Conservation (phyloP, 2,797 vertebrate genomes). For the Melopsittacus undulatus region DNA sequence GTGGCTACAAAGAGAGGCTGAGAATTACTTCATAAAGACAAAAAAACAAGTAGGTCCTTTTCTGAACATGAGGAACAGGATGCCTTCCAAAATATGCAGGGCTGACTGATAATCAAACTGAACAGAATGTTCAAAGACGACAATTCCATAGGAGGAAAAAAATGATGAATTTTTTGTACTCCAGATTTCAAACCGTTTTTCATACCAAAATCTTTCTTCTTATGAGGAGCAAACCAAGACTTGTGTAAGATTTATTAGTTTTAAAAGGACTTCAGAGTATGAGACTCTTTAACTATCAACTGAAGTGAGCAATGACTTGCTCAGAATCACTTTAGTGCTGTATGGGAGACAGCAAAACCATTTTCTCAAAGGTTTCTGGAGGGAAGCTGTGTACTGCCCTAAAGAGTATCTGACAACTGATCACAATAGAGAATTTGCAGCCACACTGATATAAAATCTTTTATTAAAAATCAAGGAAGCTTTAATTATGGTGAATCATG, state of each 20-base stretch:
- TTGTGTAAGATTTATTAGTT: neutral
- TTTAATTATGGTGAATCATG: neutral
- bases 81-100: neutral
- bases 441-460: neutral
- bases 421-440: neutral
- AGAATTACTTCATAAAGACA: neutral
- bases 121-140: neutral
- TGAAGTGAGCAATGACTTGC: neutral
- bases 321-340: neutral
- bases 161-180: fast-evolving
- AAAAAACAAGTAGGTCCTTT: neutral
- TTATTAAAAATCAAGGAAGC: neutral
- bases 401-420: neutral
- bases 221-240: neutral
- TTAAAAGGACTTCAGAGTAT: neutral
- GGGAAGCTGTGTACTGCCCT: neutral
- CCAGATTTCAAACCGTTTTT: neutral
- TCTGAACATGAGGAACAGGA: neutral
- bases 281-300: neutral
- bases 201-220: neutral
- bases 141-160: neutral
- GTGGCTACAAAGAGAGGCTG: neutral
- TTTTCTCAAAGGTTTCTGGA: neutral
- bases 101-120: neutral
- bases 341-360: neutral